Conservation (phyloP, 2,888 invertebrate species). For the Tinea trinotella region DNA sequence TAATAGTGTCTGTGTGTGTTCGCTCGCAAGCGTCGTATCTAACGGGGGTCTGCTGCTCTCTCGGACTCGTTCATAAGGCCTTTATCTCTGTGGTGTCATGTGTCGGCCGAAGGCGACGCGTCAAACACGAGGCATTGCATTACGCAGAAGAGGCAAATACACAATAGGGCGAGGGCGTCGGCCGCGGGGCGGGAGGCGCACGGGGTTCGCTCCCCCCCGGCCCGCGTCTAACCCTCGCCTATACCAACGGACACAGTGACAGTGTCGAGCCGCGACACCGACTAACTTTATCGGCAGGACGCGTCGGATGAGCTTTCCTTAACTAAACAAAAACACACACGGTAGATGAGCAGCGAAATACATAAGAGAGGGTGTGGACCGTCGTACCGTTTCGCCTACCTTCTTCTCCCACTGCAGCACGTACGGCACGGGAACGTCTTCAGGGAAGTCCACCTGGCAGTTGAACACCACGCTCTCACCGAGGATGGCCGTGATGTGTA, state of each 20-base stretch:
- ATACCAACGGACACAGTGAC: slow-evolving; percentile 52
- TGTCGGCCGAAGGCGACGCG: slow-evolving; percentile 43
- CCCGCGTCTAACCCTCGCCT: slow-evolving; percentile 54
- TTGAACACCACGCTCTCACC: slow-evolving; percentile 98
- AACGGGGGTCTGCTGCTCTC: slow-evolving; percentile 75
- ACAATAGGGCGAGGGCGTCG: slow-evolving; percentile 54
- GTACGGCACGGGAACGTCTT: slow-evolving; percentile 96
- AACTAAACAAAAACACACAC: slow-evolving; percentile 73
- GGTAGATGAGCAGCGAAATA: slow-evolving; percentile 70
- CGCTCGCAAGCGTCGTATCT: slow-evolving; percentile 35
- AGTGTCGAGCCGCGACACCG: slow-evolving; percentile 32
- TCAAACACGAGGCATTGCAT: slow-evolving; percentile 47
- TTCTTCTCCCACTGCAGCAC: slow-evolving; percentile 99
- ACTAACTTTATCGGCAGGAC: slow-evolving; percentile 12
- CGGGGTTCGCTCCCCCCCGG: slow-evolving; percentile 34
- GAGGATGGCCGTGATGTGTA: slow-evolving; percentile 96
- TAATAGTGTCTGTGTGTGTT: slow-evolving; percentile 64
- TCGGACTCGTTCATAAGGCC: slow-evolving; percentile 71
- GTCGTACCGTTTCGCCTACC: slow-evolving; percentile 97
- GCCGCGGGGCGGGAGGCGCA: slow-evolving; percentile 47
- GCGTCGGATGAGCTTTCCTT: slow-evolving; percentile 52
- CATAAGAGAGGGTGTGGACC: slow-evolving; percentile 69
- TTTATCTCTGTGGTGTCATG: slow-evolving; percentile 67
- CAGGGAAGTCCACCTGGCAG: slow-evolving; percentile 97
- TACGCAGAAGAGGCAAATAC: slow-evolving; percentile 61